Evolutionary conservation across 1,140 invertebrate genomes (phyloP).

Genomic region (Cydia fagiglandana): DNA sequence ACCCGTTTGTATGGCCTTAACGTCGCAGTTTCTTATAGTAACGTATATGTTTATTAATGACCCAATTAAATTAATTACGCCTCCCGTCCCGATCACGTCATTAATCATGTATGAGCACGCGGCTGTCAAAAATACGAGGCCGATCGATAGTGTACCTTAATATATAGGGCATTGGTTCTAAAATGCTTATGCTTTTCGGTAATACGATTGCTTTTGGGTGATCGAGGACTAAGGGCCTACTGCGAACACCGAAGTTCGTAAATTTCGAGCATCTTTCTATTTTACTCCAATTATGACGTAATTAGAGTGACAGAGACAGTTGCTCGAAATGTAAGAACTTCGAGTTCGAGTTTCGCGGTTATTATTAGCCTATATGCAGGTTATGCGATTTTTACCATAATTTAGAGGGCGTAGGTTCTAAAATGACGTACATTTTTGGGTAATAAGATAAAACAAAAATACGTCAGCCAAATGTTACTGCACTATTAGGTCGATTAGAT

Average conservation of each 20-base stretch:
- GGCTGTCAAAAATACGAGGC: background rate
- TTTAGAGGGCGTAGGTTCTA: background rate
- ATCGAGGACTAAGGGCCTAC: too few relatives aligned
- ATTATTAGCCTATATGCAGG: background rate
- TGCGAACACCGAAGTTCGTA: too few relatives aligned
- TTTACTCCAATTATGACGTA: too few relatives aligned
- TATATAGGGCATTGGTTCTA: background rate
- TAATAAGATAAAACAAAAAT: too few relatives aligned
- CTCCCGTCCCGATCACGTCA: background rate
- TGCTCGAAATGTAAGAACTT: too few relatives aligned
- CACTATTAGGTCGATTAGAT: too few relatives aligned
- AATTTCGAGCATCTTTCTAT: too few relatives aligned
- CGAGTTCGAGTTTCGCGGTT: too few relatives aligned
- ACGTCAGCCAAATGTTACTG: too few relatives aligned
- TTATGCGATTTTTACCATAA: background rate
- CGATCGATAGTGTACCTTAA: background rate
- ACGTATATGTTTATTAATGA: background rate
- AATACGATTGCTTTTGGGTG: too few relatives aligned
- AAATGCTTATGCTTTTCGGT: background rate
- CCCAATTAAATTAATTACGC: slow-evolving; percentile 9
- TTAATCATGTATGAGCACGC: background rate
- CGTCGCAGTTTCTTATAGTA: background rate
- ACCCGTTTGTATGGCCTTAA: background rate
- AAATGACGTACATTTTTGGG: background rate
- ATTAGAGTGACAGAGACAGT: too few relatives aligned